Conservation (phyloP, 2,797 vertebrate genomes). For the Silurus aristotelis region DNA sequence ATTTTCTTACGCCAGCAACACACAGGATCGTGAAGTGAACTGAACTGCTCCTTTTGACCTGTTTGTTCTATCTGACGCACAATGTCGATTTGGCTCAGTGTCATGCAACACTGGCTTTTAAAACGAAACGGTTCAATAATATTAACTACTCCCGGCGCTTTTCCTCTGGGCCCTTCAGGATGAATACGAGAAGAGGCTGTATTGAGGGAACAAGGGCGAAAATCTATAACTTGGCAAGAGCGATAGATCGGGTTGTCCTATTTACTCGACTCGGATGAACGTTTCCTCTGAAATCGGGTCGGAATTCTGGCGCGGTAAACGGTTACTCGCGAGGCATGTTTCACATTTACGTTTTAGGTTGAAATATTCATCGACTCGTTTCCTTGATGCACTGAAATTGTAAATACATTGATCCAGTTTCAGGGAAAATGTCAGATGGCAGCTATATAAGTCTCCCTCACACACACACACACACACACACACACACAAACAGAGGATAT, state of each 20-base stretch:
- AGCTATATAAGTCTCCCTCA: conserved; percentile 52
- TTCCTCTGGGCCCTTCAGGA: conserved; percentile 49
- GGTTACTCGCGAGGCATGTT: neutral
- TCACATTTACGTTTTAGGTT: neutral
- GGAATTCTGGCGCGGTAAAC: neutral
- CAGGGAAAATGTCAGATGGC: conserved; percentile 52
- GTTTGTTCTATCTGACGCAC: conserved; percentile 55
- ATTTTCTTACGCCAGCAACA: conserved; percentile 62
- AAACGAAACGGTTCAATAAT: conserved; percentile 60
- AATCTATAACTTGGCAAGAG: conserved; percentile 59
- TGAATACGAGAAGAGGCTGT: conserved; percentile 54
- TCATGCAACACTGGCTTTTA: conserved; percentile 67
- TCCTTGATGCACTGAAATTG: neutral
- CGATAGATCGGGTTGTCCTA: conserved; percentile 44
- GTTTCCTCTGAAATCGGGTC: conserved; percentile 6
- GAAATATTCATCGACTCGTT: neutral
- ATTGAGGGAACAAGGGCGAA: conserved; percentile 55
- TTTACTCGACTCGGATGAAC: neutral
- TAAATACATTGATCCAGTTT: conserved; percentile 39
- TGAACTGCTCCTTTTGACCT: conserved; percentile 59
- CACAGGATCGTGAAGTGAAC: conserved; percentile 60
- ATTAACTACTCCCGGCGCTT: conserved; percentile 58
- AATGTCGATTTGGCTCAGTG: conserved; percentile 63
- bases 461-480: conserved; percentile 46
- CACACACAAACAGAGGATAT: conserved; percentile 33